Base-by-base conservation (phyloP, 2,797 vertebrate species). In the Astyanax mexicanus region DNA sequence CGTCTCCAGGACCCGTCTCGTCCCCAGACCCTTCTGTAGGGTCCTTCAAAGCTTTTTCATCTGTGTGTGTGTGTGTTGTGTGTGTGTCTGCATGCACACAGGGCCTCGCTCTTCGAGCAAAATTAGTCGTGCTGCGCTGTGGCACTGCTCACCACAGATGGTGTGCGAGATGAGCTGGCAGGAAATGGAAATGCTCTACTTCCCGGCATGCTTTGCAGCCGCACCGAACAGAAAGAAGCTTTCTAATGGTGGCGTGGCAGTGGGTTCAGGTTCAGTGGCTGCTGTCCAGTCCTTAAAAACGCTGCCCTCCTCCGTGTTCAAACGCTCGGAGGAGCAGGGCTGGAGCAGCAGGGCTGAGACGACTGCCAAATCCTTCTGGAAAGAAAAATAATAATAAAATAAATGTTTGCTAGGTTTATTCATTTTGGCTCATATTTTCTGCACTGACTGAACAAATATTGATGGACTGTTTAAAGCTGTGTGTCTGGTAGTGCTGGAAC, bases 111-210 rank as follows among this genome's bases (percentile, higher is more conserved):
- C 21, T 64, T 25, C 17, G 61, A 64, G 62, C 49, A 72, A 65
- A 80, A 77, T 74, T 74, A 74, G 69, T 58, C 38, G 52, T 44
- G 42, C 38, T 35, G 72, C 25, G 60, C 29, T 32, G 29, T 32
- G 49, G 60, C 51, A 19, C 4, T 25, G n/a, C 57, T 80, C 27
- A 44, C 27, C 25, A 12, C 81, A 83, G 78, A 83, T 83, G 81
- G 81, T 68, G 69, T 80, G 73, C 71, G 73, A 78, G 78, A 78
- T 78, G 78, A 78, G 75, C 75, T 83, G 78, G 75, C 75, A 58
- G 69, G 62, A 72, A 68, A 74, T 23, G 62, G 47, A 74, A 25
- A 70, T 47, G 23, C 51, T 57, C 42, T 52, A 42, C 52, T 69
- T 70, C 78, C 81, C 72, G 60, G 54, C 78, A 60, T 66, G 66